Evolutionary conservation across 2,797 vertebrate genomes (phyloP).

Genomic region (Pipistrellus pygmaeus): DNA sequence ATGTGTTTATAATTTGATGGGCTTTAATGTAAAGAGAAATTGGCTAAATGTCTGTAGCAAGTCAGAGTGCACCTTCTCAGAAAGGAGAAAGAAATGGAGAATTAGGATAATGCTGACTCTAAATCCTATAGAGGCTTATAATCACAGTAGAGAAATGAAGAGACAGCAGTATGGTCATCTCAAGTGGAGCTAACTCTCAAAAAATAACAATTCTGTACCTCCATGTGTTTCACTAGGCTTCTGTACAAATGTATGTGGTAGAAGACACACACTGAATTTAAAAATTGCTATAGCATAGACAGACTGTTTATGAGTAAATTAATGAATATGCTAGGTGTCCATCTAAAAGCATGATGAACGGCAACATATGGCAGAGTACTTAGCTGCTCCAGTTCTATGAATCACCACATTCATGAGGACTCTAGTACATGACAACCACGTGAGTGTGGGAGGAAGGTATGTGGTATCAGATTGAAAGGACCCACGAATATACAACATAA

Average conservation of each 20-base stretch:
- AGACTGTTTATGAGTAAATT: background rate
- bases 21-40: slow-evolving; percentile 56
- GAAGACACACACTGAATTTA: background rate
- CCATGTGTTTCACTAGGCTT: background rate
- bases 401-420: background rate
- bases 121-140: background rate
- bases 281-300: background rate
- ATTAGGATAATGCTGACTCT: background rate
- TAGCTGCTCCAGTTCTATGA: background rate
- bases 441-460: background rate
- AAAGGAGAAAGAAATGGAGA: slow-evolving; percentile 8
- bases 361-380: background rate
- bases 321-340: background rate
- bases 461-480: background rate
- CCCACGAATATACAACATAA: background rate
- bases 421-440: background rate
- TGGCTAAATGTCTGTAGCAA: slow-evolving; percentile 47
- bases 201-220: background rate
- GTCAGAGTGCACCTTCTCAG: slow-evolving; percentile 30
- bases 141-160: background rate
- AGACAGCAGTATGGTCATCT: background rate
- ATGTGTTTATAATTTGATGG: slow-evolving; percentile 64
- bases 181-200: background rate
- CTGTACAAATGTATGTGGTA: background rate
- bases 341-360: background rate